Base-by-base conservation (phyloP, 2,888 invertebrate species). In the Orthonevra nobilis region DNA sequence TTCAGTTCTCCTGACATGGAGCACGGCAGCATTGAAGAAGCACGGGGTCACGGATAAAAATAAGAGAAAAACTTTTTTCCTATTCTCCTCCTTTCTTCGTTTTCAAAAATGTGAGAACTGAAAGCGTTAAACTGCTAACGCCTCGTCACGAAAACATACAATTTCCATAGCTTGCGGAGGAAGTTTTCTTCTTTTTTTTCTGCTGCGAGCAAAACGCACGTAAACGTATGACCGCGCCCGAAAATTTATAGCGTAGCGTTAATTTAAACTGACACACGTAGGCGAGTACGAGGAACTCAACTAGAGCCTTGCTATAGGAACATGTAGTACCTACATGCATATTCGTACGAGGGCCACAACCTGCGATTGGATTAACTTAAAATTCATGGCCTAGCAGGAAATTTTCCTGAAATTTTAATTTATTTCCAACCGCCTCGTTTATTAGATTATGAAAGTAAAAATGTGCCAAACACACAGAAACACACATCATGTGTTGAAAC, bases 311-410 rank as follows among this genome's bases (percentile, higher is more conserved):
- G 19, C 9, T n/a, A n/a, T n/a, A n/a, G 19, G 4, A 60, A 60
- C 44, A 32, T 34, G 20, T 56, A 46, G 10, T 12, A 26, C 64
- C 14, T 36, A 42, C 12, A 26, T n/a, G n/a, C n/a, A n/a, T n/a
- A n/a, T n/a, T n/a, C n/a, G n/a, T 9, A 28, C 15, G 28, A 5
- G 15, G 32, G 9, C 20, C 34, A 50, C 72, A 73, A 79, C 72
- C 60, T 74, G 73, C 73, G 73, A 74, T 81, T 73, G 81, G 81
- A 81, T 81, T 74, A 81, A 74, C 74, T 81, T 74, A 74, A 81
- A 81, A 81, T 81, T 81, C 73, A 81, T 81, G 81, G 56, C 74
- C 79, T 61, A 61, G 54, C 66, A 50, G 56, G 70, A 69, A 69
- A 60, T 77, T 77, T 17, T 77, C 19, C 23, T 64, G 77, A 72